Conservation (phyloP, 92 coral and sea anemone species). For the Pocillopora grandis region DNA sequence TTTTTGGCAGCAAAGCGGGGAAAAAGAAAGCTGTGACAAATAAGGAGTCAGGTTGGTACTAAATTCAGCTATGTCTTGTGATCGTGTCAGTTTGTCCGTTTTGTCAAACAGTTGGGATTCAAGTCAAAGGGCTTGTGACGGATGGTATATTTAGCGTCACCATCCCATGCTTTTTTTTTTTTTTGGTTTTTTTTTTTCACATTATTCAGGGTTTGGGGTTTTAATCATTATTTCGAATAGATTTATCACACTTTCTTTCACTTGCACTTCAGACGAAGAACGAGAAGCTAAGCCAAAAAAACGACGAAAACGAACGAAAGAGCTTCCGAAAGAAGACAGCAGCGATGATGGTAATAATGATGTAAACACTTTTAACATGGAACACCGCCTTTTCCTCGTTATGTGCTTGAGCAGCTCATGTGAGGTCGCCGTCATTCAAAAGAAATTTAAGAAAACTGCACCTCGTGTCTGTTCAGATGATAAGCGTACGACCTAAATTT, state of each 20-base stretch:
- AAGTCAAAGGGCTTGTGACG: background rate
- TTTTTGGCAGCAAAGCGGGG: conserved; percentile 33
- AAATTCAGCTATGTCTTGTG: background rate
- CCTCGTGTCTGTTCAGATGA: too few species aligned
- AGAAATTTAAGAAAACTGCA: too few species aligned
- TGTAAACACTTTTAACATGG: background rate
- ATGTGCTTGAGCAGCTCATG: too few species aligned
- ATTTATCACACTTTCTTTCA: background rate
- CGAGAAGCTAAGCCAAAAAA: conserved; percentile 52
- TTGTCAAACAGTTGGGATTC: background rate
- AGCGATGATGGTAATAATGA: conserved; percentile 65
- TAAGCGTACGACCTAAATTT: too few species aligned
- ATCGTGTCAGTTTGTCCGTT: background rate
- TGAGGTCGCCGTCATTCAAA: too few species aligned
- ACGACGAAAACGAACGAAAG: conserved; percentile 77
- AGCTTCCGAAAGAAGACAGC: conserved; percentile 69
- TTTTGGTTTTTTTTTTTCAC: too few species aligned
- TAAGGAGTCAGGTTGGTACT: conserved; percentile 39
- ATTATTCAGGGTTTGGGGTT: background rate
- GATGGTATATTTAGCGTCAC: too few species aligned
- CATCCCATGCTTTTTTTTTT: too few species aligned
- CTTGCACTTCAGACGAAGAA: conserved; percentile 45
- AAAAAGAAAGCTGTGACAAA: conserved; percentile 47
- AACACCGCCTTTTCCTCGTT: too few species aligned
- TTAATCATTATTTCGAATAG: too few species aligned